These are phyloP conservation scores for Rhabditoides inermis DNA, from an alignment of 2,888 invertebrate species.

Conservation along the genomic window DNA sequence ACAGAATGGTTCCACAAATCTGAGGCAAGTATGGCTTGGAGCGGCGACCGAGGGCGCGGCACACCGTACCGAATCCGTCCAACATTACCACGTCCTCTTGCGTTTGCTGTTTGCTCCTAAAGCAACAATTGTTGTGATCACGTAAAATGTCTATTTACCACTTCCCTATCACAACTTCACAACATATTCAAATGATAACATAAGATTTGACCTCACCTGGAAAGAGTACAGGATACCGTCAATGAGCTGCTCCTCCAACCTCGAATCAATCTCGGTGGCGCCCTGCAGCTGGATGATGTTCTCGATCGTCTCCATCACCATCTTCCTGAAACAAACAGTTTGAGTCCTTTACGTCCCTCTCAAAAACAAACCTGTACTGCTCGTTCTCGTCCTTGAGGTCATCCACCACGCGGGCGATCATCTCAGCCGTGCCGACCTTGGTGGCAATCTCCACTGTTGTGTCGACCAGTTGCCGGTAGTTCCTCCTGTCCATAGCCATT, in stretches of 20 bases:
- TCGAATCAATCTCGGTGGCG: conserved; percentile 92
- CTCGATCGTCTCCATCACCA: conserved; percentile 99
- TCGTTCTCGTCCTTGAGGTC: conserved; percentile 99
- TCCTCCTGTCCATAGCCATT: conserved; percentile 94
- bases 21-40: conserved; percentile 98
- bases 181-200: too few relatives aligned
- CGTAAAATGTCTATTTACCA: too few relatives aligned
- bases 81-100: conserved; percentile 99
- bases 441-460: conserved; percentile 99
- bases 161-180: too few relatives aligned
- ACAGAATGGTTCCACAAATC: conserved; percentile 98
- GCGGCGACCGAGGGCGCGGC: conserved; percentile 84
- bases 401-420: conserved; percentile 90
- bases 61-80: conserved; percentile 97
- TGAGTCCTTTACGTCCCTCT: too few relatives aligned
- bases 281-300: conserved; percentile 59
- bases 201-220: conserved; percentile 44
- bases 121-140: too few relatives aligned
- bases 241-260: conserved; percentile 94
- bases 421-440: conserved; percentile 98
- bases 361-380: conserved; percentile 78
- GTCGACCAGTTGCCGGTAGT: conserved; percentile 84
- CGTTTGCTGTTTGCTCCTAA: conserved; percentile 99
- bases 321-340: conserved; percentile 62
- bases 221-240: conserved; percentile 98